These are phyloP conservation scores for Myripristis jacobus DNA, from an alignment of 2,797 vertebrate species.

Conservation along the genomic window DNA sequence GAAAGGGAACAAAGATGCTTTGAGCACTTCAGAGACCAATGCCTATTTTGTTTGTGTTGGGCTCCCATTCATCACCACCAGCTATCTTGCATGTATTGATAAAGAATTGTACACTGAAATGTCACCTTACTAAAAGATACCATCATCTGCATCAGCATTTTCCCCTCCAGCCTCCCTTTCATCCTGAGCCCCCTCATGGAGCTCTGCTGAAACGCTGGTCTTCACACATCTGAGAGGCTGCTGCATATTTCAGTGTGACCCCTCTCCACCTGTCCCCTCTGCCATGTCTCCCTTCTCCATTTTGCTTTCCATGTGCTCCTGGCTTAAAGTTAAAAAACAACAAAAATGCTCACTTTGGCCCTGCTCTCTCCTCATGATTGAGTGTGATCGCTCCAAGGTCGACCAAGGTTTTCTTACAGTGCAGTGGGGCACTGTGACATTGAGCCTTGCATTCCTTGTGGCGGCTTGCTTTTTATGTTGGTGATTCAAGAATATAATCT, in stretches of 20 bases:
- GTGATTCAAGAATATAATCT: too few relatives aligned
- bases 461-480: too few relatives aligned
- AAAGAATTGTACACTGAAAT: constrained; percentile 42
- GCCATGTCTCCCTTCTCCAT: not conserved
- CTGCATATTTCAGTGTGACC: constrained; percentile 30
- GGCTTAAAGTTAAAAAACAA: constrained; percentile 16
- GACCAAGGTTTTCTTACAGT: too few relatives aligned
- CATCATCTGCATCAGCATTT: constrained; percentile 15
- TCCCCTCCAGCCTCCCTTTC: constrained; percentile 1
- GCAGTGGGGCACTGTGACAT: too few relatives aligned
- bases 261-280: not conserved
- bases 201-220: constrained; percentile 28
- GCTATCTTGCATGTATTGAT: constrained; percentile 5
- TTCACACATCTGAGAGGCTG: constrained; percentile 33
- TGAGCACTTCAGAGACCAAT: not conserved
- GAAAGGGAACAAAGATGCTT: not conserved
- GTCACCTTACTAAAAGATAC: constrained; percentile 37
- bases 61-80: not conserved
- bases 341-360: not conserved
- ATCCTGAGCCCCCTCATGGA: constrained; percentile 33
- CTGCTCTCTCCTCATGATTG: not conserved
- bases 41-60: constrained; percentile 9
- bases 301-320: constrained; percentile 19
- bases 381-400: not conserved
- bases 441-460: too few relatives aligned